Evolutionary conservation across 2,888 invertebrate genomes (phyloP), one percentile per base, ranked within the genome.

Genomic region (Tanypteryx hageni): DNA sequence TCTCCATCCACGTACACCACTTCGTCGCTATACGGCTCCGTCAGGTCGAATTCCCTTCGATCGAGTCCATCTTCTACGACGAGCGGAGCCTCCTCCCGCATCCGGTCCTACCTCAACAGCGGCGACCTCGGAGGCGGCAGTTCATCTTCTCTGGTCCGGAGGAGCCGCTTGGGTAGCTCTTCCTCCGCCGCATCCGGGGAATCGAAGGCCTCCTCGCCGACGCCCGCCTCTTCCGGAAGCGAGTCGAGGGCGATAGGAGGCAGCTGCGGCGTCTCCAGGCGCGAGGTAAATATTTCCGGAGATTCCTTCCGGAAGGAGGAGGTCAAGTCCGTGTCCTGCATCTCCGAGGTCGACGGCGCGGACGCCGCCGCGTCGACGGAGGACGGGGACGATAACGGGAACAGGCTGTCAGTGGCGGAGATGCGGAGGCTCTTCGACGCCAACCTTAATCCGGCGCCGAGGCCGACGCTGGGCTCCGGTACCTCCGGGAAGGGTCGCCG

Each of bases 361-460:
- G 83, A 44, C 9, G 89, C 61, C 89, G 64, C 89, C 31, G 59
- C 86, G 86, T 44, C 89, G 61, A 44, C 44, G 16, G 96, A 96
- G 82, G 94, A 96, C 93, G 89, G 89, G 64, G 96, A 96, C 94
- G 96, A 95, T 93, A 96, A 97, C 94, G 96, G 96, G 22, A 96
- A 96, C 94, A 95, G 95, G 92, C 94, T 96, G 5, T 96, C 96
- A 9, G 96, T 96, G 9, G 96, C 96, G 1, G 96, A 96, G 93
- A 96, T 96, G 92, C 95, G 96, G 93, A 96, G 96, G 94, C 95
- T 95, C 93, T 96, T 96, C 94, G 96, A 96, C 94, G 93, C 94
- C 68, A 89, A 89, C 89, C 89, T 64, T 44, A 89, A 89, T 64
- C 82, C 83, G 16, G 92, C 84, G 61, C 59, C 83, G 56, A 31